Percentiles rank a stretch among this genome's conserved stretches.
Conservation (phyloP, 2,888 invertebrate species). For the Eupithecia abbreviata region DNA sequence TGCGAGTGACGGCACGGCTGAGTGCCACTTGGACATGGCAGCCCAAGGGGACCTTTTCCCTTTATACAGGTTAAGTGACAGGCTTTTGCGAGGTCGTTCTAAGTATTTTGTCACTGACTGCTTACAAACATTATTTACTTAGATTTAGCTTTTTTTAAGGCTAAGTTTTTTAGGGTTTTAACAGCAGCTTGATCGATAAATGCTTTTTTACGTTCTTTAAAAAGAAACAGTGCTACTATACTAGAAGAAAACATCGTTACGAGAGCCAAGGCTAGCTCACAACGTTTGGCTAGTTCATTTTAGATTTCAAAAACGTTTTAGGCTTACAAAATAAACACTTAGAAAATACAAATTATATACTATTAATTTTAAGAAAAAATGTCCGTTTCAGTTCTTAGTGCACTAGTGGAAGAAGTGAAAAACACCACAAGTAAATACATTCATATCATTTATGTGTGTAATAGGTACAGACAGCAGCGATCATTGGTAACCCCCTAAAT, state of each 20-base stretch:
- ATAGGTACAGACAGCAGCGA: too few relatives aligned
- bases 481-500: too few relatives aligned
- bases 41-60: not conserved
- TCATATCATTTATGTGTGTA: too few relatives aligned
- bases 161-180: not conserved
- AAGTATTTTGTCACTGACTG: not conserved
- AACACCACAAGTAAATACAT: too few relatives aligned
- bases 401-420: too few relatives aligned
- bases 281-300: not conserved
- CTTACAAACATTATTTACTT: not conserved
- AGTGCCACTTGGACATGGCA: not conserved
- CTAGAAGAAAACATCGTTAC: not conserved
- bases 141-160: not conserved
- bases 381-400: too few relatives aligned
- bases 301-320: too few relatives aligned
- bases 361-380: too few relatives aligned
- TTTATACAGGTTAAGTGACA: not conserved
- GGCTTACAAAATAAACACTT: too few relatives aligned
- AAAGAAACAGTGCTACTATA: not conserved
- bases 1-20: not conserved
- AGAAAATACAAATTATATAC: too few relatives aligned
- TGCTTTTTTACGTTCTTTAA: too few relatives aligned
- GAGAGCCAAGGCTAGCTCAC: too few relatives aligned
- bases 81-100: not conserved
- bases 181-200: not conserved